A percentile compares a stretch with the other conserved stretches of the same genome.
These are phyloP conservation scores for Neodontobutis hainanensis DNA, from an alignment of 2,113 vertebrate genomes.

Conservation along the genomic window DNA sequence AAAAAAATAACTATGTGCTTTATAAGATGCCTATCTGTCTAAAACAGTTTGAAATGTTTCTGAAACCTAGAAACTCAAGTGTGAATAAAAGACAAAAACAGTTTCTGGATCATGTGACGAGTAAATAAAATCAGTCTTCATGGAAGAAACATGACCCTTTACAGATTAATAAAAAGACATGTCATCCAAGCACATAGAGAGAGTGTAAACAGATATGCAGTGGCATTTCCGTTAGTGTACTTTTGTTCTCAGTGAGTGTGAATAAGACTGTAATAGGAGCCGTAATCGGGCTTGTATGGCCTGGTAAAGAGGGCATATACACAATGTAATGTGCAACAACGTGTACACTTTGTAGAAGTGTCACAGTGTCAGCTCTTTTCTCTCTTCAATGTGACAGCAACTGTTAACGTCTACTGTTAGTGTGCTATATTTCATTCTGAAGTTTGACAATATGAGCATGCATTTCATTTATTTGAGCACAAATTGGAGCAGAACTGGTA, in stretches of 20 bases:
- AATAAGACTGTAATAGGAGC: slow-evolving; percentile 40
- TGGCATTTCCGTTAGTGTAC: slow-evolving; percentile 7
- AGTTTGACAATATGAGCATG: too few relatives aligned
- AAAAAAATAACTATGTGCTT: too few relatives aligned
- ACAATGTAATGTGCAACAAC: slow-evolving; percentile 31
- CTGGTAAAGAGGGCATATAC: slow-evolving; percentile 10
- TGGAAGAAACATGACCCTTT: background rate
- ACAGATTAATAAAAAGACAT: background rate
- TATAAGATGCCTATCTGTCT: too few relatives aligned
- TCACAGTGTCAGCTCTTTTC: background rate
- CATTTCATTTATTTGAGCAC: too few relatives aligned
- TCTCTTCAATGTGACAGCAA: background rate
- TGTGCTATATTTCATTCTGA: background rate
- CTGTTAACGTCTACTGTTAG: background rate
- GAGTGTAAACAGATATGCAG: slow-evolving; percentile 21
- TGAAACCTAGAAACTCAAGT: background rate
- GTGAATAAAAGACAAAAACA: background rate
- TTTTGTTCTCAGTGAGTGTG: slow-evolving; percentile 39
- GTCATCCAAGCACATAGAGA: background rate
- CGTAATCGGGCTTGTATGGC: background rate
- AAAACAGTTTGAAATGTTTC: too few relatives aligned
- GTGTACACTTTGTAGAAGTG: slow-evolving; percentile 7
- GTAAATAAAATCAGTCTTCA: background rate
- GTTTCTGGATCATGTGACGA: background rate
- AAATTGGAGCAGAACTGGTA: background rate